Evolutionary conservation across 1,140 invertebrate species (phyloP), one percentile per base, ranked within the genome.

Genomic region (Andrena cerasifolii): DNA sequence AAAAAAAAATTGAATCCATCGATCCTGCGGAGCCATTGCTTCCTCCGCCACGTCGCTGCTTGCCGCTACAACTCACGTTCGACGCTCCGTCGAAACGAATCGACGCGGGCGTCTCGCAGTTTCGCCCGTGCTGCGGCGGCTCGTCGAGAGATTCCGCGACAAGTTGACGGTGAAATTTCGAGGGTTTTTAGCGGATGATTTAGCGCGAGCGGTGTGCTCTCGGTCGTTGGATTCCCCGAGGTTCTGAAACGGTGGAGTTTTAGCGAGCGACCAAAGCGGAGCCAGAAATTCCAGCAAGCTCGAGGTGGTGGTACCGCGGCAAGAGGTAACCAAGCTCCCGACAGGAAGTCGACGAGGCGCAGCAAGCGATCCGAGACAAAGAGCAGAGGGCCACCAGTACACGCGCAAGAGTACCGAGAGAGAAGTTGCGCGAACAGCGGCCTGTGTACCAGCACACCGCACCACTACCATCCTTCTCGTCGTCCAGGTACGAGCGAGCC

Each of bases 1-100:
- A 88, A 85, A 82, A n/a, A 85, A 86, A 88, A 87, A 88, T 86
- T 87, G 82, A 88, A 87, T 87, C 82, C 80, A 88, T 88, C 87
- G 87, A 88, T 88, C 84, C 84, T 72, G 62, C n/a, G 18, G 36
- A 61, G 24, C 49, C 49, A 36, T 51, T 76, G n/a, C 31, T 61
- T 3, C 14, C 33, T 16, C 78, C 33, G 43, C 66, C 54, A 53
- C 53, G 31, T n/a, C 26, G 28, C 45, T 54, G 18, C 54, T 33
- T 40, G 14, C 51, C 18, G 65, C 73, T 61, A 67, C 82, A 49
- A 63, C 58, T 68, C 62, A 67, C 74, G 59, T 61, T 61, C 66
- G 80, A 68, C 70, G 62, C 59, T 74, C 74, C 54, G 24, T 65
- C 54, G 56, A 24, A 43, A 51, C 36, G 43, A 10, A 10, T 40